Evolutionary conservation across 2,113 vertebrate species (phyloP), one percentile per base, ranked within the genome.

Genomic region (Heliornis fulica): DNA sequence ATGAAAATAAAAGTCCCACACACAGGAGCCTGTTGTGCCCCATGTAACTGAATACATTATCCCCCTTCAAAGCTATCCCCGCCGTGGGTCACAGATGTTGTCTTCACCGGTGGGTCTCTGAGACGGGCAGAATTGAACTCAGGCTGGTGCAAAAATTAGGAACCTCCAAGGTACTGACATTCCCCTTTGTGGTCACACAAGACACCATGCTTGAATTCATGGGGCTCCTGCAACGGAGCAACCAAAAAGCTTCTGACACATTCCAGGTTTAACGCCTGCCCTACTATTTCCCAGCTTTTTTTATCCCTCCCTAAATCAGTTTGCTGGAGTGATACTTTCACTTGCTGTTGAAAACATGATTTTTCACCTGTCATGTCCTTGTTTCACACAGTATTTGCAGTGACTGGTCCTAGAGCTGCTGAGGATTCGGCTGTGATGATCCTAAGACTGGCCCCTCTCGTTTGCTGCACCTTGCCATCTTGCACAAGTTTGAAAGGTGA

Each of bases 261-360:
- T 51, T 77, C 19, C 63, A 72, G 22, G 5, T 76, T 69, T 34
- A 10, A 38, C 38, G 9, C 5, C 13, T 46, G 9, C 25, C 59
- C 32, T 64, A 75, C 48, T 5, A 43, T 59, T 66, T 84, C 8
- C 3, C 9, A 45, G 34, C 0, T 0, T 16, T 22, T 59, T 56
- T 43, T 46, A 46, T 4, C 1, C 5, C 2, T 1, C 2, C 1
- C 3, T 63, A 12, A 2, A 20, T 11, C 8, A 15, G 19, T 77
- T 81, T 87, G 5, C 12, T 81, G 41, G 51, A 87, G 11, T 2
- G 3, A 6, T 31, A 84, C 19, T 65, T 74, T 36, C 23, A 48
- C 19, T 87, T 89, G 10, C 9, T 41, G 6, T 45, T 71, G 31
- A 66, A 91, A 76, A 59, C 9, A 51, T 29, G 16, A 59, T 50